These are phyloP conservation scores for Pachycephala philippinensis DNA, from an alignment of 2,113 vertebrate species.

Conservation along the genomic window DNA sequence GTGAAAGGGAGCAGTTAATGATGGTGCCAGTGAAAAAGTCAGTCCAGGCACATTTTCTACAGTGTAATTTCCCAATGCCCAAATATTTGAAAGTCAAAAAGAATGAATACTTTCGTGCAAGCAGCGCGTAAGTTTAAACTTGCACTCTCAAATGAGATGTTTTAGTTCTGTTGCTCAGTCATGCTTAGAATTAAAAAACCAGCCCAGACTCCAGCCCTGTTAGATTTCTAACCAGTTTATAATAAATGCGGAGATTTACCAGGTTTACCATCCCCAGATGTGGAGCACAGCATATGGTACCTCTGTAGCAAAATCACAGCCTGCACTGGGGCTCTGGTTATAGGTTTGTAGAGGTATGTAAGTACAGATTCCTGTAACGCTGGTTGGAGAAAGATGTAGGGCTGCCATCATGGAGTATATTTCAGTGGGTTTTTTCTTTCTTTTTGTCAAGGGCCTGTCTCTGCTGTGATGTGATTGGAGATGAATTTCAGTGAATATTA, in stretches of 20 bases:
- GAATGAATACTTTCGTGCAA: background rate
- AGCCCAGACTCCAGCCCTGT: background rate
- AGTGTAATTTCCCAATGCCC: background rate
- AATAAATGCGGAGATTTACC: background rate
- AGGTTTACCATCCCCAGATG: background rate
- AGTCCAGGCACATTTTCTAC: background rate
- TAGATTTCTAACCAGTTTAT: background rate
- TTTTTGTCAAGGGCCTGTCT: background rate
- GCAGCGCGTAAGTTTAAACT: background rate
- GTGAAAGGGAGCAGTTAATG: background rate
- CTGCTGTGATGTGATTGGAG: background rate
- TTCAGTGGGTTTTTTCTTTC: background rate
- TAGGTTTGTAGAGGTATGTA: background rate
- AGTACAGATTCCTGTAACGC: background rate
- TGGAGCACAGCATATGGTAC: background rate
- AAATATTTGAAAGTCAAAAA: constrained; percentile 36
- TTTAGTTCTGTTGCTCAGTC: background rate
- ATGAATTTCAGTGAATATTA: constrained; percentile 27
- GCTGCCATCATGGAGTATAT: background rate
- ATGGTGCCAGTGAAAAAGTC: background rate
- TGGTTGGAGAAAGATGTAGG: background rate
- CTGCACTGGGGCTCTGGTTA: background rate
- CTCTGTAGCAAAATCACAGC: rapidly evolving
- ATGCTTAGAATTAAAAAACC: background rate
- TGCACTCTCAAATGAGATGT: background rate